phyloP scores from a whole-genome alignment of 2,113 vertebrate species.

The Aegithalos caudatus region DNA sequence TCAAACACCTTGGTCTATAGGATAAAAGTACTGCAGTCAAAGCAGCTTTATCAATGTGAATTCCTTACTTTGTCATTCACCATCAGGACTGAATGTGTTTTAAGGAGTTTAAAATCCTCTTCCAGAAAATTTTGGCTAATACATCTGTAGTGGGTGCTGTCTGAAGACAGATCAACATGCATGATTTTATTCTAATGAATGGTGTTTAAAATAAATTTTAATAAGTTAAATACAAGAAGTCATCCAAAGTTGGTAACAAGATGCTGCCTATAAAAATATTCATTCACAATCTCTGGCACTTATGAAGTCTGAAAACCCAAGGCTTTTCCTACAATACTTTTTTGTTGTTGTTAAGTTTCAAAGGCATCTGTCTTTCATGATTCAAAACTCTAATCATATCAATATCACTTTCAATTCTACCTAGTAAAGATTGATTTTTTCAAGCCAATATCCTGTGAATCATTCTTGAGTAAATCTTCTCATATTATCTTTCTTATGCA shows the following conservation, averaged over 20 bases:
- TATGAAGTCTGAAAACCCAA: background rate
- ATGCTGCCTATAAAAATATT: background rate
- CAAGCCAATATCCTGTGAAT: background rate
- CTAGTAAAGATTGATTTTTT: background rate
- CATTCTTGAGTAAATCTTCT: background rate
- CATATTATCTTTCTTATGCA: background rate
- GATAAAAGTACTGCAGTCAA: background rate
- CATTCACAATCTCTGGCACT: background rate
- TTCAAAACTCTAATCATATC: background rate
- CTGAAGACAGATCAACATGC: background rate
- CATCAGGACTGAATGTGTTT: background rate
- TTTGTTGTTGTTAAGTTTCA: background rate
- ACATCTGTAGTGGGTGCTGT: background rate
- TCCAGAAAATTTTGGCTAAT: background rate
- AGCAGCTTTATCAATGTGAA: background rate
- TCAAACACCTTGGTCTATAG: background rate
- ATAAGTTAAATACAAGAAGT: background rate
- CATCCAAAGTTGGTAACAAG: background rate
- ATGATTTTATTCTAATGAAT: background rate
- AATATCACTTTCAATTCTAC: background rate
- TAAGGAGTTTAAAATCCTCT: background rate
- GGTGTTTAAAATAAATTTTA: background rate
- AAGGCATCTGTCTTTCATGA: background rate
- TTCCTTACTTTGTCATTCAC: background rate
- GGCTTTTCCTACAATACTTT: background rate